Conservation (phyloP, 1,140 invertebrate genomes). For the Zaprionus tsacasi region DNA sequence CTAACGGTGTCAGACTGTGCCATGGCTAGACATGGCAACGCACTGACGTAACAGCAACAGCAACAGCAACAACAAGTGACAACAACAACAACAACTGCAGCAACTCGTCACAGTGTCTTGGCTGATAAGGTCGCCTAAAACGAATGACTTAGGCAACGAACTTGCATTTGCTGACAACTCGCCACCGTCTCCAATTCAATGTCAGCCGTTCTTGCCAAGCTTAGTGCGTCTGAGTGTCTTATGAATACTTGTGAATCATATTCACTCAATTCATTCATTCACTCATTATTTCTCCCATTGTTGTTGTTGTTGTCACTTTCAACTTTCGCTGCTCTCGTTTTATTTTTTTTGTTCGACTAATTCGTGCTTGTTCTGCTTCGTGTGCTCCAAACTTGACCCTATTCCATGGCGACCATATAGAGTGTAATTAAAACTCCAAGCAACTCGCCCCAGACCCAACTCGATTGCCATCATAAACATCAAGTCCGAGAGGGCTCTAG, state of each 20-base stretch:
- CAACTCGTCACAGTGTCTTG: constrained; percentile 42
- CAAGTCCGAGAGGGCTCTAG: constrained; percentile 13
- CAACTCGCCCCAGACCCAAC: constrained; percentile 55
- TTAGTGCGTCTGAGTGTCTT: not conserved
- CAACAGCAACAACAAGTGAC: constrained; percentile 10
- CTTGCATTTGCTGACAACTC: constrained; percentile 40
- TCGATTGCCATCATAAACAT: constrained; percentile 65
- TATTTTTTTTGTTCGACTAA: constrained; percentile 5
- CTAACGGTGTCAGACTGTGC: constrained; percentile 55
- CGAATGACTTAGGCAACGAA: constrained; percentile 77
- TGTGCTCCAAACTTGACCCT: constrained; percentile 48
- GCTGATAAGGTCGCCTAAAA: constrained; percentile 57
- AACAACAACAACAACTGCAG: not conserved
- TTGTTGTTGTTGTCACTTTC: constrained; percentile 65
- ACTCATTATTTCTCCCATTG: not conserved
- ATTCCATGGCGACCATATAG: constrained; percentile 20
- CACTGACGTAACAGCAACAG: constrained; percentile 36
- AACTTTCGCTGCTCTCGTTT: constrained; percentile 71
- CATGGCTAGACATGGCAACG: constrained; percentile 60
- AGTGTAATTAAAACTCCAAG: constrained; percentile 69
- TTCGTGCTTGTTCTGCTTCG: constrained; percentile 40
- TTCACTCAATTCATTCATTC: constrained; percentile 7
- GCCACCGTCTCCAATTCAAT: constrained; percentile 36
- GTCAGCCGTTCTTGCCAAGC: constrained; percentile 14
- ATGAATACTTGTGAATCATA: not conserved